A percentile compares a stretch with the other conserved stretches of the same genome.
Conservation (phyloP, 2,113 vertebrate species). For the Eurystomus gularis region DNA sequence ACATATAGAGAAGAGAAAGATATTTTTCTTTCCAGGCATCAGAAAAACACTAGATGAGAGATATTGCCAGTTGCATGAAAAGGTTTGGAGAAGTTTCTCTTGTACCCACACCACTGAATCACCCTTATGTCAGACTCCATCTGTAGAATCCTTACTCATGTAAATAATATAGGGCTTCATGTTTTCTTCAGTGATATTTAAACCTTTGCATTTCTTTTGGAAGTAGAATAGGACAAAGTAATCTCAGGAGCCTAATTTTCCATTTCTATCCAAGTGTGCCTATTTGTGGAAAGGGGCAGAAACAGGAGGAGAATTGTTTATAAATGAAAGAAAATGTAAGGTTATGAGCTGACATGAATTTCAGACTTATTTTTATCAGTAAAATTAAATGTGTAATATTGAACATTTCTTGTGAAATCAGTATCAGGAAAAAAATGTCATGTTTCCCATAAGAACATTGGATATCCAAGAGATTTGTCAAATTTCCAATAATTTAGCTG, state of each 20-base stretch:
- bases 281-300: not conserved
- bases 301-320: not conserved
- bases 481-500: constrained; percentile 22
- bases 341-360: not conserved
- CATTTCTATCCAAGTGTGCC: not conserved
- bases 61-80: not conserved
- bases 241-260: not conserved
- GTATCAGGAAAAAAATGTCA: not conserved
- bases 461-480: not conserved
- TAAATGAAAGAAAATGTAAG: not conserved
- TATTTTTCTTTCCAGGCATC: not conserved
- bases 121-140: not conserved
- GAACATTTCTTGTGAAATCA: not conserved
- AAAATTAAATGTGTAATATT: not conserved
- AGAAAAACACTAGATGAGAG: not conserved
- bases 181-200: not conserved
- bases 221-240: not conserved
- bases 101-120: not conserved
- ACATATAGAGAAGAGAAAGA: not conserved
- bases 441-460: not conserved
- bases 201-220: not conserved
- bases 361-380: not conserved
- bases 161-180: not conserved
- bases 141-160: not conserved
- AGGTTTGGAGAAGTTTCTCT: not conserved